Evolutionary conservation across 1,140 invertebrate genomes (phyloP), one percentile per base, ranked within the genome.

Genomic region (Epicauta chinensis): DNA sequence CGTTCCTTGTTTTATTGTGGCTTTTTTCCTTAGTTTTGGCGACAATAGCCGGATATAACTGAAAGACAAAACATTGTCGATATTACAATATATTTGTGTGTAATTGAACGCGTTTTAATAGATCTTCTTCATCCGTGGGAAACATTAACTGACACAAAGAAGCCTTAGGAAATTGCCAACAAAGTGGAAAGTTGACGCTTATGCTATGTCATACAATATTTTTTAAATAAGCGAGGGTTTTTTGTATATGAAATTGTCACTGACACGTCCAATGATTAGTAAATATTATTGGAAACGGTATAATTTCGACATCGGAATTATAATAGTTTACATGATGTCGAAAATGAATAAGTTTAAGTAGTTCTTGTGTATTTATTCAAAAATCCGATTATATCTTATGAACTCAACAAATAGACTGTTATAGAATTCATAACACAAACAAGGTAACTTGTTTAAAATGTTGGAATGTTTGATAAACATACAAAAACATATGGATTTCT

Each of bases 401-500:
- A 66, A 62, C 54, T 61, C 58, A 57, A 57, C 61, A 64, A 66
- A 66, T 66, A 64, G 58, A 66, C 62, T 56, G 44, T 49, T 49
- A 60, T 45, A 53, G 62, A 61, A 66, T 64, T 64, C 61, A 58
- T 64, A 64, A 60, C 58, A 66, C 62, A 63, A 66, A 63, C 64
- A 64, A 40, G 62, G 60, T 34, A 23, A 61, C 56, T 57, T 62
- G 54, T 63, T 64, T 62, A 60, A 23, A 62, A 61, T 59, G 49
- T 53, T 66, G 64, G 62, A 64, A 63, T 66, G 64, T 66, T 66
- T 66, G 55, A 64, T 66, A 66, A 66, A 66, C 64, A 66, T 43
- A 54, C 61, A 63, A 61, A 66, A 64, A 66, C 64, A 64, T 66
- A 64, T 64, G 64, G 64, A 66, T 64, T 66, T 63, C 64, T 66